A percentile compares a stretch with the other conserved stretches of the same genome.
Conservation (phyloP, 1,140 invertebrate species). For the Orussus abietinus region DNA sequence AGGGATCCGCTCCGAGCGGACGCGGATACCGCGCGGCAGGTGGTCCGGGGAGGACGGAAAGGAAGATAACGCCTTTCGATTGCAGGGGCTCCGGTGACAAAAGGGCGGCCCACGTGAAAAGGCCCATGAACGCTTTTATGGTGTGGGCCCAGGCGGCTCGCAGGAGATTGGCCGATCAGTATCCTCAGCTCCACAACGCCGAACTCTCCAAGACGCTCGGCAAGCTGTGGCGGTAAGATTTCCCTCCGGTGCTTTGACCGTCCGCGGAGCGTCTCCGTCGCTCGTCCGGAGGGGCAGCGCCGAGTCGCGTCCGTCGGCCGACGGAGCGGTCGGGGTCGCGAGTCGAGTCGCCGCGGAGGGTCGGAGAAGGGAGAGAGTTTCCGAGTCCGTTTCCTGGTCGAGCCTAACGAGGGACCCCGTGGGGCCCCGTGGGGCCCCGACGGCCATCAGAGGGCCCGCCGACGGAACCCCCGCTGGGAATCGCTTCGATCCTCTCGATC, state of each 20-base stretch:
- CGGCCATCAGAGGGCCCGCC: constrained; percentile 29
- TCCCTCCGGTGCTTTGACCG: too few relatives aligned
- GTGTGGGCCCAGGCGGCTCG: constrained; percentile 94
- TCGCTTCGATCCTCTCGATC: constrained; percentile 31
- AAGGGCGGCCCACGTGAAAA: constrained; percentile 87
- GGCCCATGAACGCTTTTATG: constrained; percentile 96
- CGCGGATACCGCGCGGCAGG: too few relatives aligned
- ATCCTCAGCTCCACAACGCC: constrained; percentile 89
- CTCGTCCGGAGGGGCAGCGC: too few relatives aligned
- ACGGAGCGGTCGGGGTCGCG: background rate
- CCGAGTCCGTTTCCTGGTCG: constrained; percentile 30
- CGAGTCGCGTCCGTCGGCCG: too few relatives aligned
- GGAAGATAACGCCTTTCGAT: constrained; percentile 22
- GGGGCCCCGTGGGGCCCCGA: constrained; percentile 21
- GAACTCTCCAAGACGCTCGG: constrained; percentile 90
- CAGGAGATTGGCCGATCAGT: constrained; percentile 78
- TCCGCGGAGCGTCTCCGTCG: too few relatives aligned
- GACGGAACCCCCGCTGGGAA: constrained; percentile 32
- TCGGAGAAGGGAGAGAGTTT: too few relatives aligned
- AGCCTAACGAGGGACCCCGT: constrained; percentile 31
- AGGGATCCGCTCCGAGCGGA: background rate
- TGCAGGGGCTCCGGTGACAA: constrained; percentile 77
- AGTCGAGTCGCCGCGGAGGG: too few relatives aligned
- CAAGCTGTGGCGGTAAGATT: constrained; percentile 90
- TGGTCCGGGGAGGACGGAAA: too few relatives aligned